Conservation (phyloP, 1,140 invertebrate species). For the Drosophila sucinea region DNA sequence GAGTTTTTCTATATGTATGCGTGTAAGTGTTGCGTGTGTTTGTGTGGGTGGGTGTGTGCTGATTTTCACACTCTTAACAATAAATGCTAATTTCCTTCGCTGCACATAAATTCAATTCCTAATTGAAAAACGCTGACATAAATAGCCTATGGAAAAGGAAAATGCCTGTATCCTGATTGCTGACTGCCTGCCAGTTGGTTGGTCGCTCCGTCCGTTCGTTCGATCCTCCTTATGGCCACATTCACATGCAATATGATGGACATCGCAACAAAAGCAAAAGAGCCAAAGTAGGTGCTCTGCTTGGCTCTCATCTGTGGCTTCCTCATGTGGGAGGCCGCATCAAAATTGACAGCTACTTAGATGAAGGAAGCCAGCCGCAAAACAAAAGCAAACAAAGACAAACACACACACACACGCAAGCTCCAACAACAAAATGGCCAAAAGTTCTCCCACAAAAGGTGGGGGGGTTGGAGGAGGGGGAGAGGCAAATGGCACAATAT, state of each 20-base stretch:
- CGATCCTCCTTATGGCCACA: background rate
- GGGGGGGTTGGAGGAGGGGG: background rate
- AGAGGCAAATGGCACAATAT: constrained; percentile 56
- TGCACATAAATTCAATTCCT: constrained; percentile 65
- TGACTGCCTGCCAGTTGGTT: background rate
- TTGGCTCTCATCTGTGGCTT: background rate
- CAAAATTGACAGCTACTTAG: constrained; percentile 77
- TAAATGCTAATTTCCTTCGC: constrained; percentile 76
- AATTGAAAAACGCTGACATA: constrained; percentile 73
- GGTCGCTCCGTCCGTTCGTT: background rate
- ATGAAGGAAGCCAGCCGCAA: constrained; percentile 21
- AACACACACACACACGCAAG: constrained; percentile 27
- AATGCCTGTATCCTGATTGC: constrained; percentile 1
- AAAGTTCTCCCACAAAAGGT: constrained; percentile 50
- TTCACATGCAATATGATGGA: constrained; percentile 27
- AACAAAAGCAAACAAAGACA: constrained; percentile 66
- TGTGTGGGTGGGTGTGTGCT: constrained; percentile 9
- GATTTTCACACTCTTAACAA: constrained; percentile 55
- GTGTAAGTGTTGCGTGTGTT: constrained; percentile 1
- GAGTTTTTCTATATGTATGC: constrained; percentile 49
- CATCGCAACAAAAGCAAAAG: background rate
- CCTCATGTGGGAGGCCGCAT: constrained; percentile 27
- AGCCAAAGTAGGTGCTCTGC: background rate
- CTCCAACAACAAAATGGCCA: constrained; percentile 54
- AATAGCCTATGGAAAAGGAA: constrained; percentile 39